Conservation (phyloP, 2,113 vertebrate genomes). For the Gorsachius goisagi region DNA sequence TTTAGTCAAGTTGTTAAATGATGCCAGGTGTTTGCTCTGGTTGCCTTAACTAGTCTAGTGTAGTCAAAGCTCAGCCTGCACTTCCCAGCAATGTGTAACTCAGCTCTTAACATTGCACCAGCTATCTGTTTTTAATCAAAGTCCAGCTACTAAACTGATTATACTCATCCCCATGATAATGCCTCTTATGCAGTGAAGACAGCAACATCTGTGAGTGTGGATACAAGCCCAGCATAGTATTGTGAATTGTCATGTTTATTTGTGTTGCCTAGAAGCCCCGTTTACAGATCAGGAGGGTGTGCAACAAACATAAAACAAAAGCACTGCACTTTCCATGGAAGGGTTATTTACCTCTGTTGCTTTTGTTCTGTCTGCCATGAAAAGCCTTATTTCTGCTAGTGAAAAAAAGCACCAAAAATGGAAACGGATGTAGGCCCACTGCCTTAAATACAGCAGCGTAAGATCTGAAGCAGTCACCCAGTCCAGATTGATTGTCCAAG, state of each 20-base stretch:
- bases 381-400: neutral
- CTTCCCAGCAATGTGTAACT: neutral
- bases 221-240: neutral
- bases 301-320: neutral
- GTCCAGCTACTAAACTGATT: neutral
- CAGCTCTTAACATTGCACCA: neutral
- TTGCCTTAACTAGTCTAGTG: neutral
- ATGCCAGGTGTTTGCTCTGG: neutral
- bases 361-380: neutral
- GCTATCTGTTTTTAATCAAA: neutral
- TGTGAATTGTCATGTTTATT: neutral
- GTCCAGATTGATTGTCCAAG: neutral
- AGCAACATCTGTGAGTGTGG: neutral
- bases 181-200: neutral
- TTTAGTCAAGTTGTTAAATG: conserved; percentile 8
- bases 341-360: neutral
- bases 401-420: neutral
- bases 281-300: neutral
- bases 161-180: neutral
- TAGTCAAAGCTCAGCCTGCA: neutral
- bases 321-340: neutral
- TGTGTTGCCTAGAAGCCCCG: neutral
- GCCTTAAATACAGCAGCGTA: neutral
- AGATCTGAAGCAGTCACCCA: neutral
- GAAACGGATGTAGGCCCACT: neutral